These are phyloP conservation scores for Lathronympha strigana DNA, from an alignment of 2,888 invertebrate genomes.

Conservation along the genomic window DNA sequence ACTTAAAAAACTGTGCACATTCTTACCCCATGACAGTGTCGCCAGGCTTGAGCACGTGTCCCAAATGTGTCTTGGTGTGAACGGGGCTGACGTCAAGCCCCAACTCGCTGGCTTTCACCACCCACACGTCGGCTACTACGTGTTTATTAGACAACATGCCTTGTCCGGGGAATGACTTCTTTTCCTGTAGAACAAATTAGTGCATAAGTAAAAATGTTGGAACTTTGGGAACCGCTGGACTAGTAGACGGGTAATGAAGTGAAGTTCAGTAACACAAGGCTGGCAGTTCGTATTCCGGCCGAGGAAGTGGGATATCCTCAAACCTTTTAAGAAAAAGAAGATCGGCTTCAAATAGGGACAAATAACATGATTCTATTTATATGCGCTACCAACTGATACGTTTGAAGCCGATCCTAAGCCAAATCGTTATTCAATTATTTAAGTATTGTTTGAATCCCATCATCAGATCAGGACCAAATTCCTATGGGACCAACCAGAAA, in stretches of 20 bases:
- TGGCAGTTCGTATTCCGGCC: neutral
- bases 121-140: conserved; percentile 96
- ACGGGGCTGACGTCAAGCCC: conserved; percentile 92
- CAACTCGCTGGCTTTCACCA: conserved; percentile 93
- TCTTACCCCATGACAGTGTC: conserved; percentile 96
- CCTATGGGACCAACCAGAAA: too few relatives aligned
- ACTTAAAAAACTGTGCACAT: too few relatives aligned
- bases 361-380: too few relatives aligned
- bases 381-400: too few relatives aligned
- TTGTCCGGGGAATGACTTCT: conserved; percentile 93
- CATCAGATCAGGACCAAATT: too few relatives aligned
- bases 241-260: neutral
- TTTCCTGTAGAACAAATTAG: conserved; percentile 81
- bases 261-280: neutral
- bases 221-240: neutral
- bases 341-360: too few relatives aligned
- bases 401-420: too few relatives aligned
- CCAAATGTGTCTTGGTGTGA: conserved; percentile 96
- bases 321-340: too few relatives aligned
- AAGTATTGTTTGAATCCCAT: too few relatives aligned
- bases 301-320: too few relatives aligned
- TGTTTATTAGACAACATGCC: conserved; percentile 94
- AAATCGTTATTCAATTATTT: too few relatives aligned
- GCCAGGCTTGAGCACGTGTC: conserved; percentile 95
- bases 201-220: neutral